phyloP scores from a whole-genome alignment of 2,797 vertebrate genomes.

The Dryobates pubescens region DNA sequence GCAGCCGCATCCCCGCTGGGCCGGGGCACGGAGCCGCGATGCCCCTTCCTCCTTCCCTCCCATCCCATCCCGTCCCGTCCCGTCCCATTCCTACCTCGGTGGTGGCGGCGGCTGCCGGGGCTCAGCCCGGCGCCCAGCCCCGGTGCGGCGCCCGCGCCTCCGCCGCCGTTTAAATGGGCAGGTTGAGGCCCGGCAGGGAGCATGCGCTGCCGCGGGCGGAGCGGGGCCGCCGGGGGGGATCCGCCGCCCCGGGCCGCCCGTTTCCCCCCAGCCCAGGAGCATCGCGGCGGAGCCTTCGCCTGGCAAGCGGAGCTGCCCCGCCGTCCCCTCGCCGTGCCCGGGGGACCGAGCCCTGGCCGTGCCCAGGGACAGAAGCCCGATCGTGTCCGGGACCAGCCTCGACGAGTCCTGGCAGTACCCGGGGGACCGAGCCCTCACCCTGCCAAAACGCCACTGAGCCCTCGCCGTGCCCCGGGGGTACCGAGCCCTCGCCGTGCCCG shows the following conservation, averaged over 20 bases:
- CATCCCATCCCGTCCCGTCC: background rate
- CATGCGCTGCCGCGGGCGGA: background rate
- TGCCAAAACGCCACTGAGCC: too few relatives aligned
- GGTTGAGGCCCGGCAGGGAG: constrained; percentile 7
- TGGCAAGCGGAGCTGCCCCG: too few relatives aligned
- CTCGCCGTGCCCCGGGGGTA: too few relatives aligned
- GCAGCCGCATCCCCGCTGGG: background rate
- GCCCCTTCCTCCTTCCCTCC: too few relatives aligned
- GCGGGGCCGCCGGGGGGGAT: background rate
- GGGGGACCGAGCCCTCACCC: too few relatives aligned
- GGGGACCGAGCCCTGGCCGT: too few relatives aligned
- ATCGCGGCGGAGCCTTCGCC: background rate
- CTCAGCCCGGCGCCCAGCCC: background rate
- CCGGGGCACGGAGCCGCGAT: too few relatives aligned
- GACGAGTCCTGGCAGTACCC: too few relatives aligned
- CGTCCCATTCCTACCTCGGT: background rate
- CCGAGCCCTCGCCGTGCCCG: too few relatives aligned
- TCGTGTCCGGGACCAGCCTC: too few relatives aligned
- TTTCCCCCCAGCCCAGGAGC: background rate
- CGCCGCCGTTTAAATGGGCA: constrained; percentile 30
- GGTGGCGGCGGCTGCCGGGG: background rate
- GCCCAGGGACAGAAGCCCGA: too few relatives aligned
- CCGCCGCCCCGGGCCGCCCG: background rate
- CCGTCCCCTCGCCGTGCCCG: too few relatives aligned
- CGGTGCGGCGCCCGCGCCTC: background rate